Evolutionary conservation across 2,888 invertebrate genomes (phyloP).

Genomic region (Cantharis rufa): DNA sequence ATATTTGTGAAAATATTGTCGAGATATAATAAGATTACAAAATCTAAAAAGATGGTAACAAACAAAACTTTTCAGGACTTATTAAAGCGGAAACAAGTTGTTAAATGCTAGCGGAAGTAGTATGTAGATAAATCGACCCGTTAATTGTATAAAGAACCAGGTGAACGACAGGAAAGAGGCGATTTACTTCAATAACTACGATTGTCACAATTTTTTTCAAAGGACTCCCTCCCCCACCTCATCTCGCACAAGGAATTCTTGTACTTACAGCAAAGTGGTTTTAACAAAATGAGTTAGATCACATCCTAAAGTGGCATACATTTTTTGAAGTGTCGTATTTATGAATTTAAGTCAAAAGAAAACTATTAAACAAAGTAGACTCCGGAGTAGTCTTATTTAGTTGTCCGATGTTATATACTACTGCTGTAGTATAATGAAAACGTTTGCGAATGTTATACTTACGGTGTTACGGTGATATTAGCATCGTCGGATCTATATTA

Average conservation of each 20-base stretch:
- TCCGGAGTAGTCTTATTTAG: no score
- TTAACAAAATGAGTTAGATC: no score
- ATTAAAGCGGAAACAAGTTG: not conserved
- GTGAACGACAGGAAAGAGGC: conserved; percentile 22
- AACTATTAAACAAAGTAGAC: no score
- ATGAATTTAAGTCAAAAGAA: no score
- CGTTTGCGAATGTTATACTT: no score
- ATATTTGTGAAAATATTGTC: not conserved
- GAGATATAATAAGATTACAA: not conserved
- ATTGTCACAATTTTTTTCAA: not conserved
- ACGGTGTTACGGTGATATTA: no score
- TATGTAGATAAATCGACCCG: not conserved
- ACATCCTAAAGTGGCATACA: no score
- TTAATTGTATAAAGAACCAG: conserved; percentile 4
- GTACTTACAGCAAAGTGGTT: not conserved
- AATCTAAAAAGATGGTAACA: not conserved
- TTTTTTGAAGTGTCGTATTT: no score
- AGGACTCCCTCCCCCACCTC: not conserved
- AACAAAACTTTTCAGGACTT: not conserved
- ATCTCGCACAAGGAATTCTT: no score
- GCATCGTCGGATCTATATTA: no score
- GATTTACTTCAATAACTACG: conserved; percentile 12
- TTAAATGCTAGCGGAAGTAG: not conserved
- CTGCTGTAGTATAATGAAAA: no score
- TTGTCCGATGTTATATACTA: no score